These are phyloP conservation scores for Bothrops alternatus DNA, from an alignment of 2,797 vertebrate species.

Conservation along the genomic window DNA sequence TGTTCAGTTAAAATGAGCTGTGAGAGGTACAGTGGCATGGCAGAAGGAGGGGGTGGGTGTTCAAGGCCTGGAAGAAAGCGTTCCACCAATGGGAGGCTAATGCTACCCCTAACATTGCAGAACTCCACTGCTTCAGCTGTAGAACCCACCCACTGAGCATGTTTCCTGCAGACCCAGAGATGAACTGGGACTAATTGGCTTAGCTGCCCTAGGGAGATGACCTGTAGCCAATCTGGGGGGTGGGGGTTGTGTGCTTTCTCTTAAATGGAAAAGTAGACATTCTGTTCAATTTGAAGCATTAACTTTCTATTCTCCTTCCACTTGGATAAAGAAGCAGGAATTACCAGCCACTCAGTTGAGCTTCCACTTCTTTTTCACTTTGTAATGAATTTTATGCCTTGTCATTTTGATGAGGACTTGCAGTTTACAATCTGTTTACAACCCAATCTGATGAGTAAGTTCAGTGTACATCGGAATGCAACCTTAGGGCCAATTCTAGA, in stretches of 20 bases:
- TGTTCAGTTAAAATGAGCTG: neutral
- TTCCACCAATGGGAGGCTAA: neutral
- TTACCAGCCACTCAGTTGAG: neutral
- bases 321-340: neutral
- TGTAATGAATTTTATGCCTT: neutral
- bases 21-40: neutral
- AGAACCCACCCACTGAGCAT: neutral
- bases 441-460: neutral
- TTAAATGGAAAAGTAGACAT: neutral
- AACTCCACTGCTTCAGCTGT: neutral
- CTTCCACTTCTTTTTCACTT: neutral
- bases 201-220: neutral
- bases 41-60: neutral
- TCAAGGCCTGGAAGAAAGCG: neutral
- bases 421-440: constrained; percentile 8
- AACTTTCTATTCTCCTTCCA: neutral
- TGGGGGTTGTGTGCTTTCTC: neutral
- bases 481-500: neutral
- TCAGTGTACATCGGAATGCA: neutral
- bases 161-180: neutral
- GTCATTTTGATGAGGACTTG: neutral
- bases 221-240: neutral
- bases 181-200: neutral
- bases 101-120: neutral
- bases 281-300: neutral